A percentile compares a stretch with the other conserved stretches of the same genome.
Evolutionary conservation across 1,140 invertebrate species (phyloP).

Genomic region (Danaus plexippus): DNA sequence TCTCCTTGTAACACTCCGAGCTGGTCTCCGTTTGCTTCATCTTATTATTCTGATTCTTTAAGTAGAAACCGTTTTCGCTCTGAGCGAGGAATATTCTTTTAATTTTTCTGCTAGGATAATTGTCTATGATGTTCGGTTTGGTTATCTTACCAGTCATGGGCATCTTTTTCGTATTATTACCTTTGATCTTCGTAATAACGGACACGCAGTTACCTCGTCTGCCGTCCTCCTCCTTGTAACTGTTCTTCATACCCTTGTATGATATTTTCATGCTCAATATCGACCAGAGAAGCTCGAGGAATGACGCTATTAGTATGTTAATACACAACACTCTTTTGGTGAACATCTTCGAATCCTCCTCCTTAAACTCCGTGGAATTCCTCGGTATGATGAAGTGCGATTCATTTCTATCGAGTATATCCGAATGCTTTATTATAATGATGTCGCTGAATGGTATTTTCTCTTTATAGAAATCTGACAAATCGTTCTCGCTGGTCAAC

Average conservation of each 20-base stretch:
- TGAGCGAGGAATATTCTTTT: slow-evolving; percentile 70
- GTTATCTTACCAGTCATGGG: slow-evolving; percentile 62
- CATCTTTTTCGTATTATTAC: slow-evolving; percentile 59
- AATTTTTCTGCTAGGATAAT: slow-evolving; percentile 70
- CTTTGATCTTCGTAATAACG: slow-evolving; percentile 70
- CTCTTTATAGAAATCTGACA: slow-evolving; percentile 57
- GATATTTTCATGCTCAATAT: slow-evolving; percentile 73
- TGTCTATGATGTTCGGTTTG: slow-evolving; percentile 69
- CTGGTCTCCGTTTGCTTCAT: slow-evolving; percentile 61
- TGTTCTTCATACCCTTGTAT: slow-evolving; percentile 74
- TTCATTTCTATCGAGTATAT: slow-evolving; percentile 48
- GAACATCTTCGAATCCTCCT: slow-evolving; percentile 43
- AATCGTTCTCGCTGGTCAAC: slow-evolving; percentile 40
- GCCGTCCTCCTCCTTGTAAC: slow-evolving; percentile 72
- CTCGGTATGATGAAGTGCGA: slow-evolving; percentile 51
- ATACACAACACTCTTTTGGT: slow-evolving; percentile 67
- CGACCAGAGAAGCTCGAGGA: slow-evolving; percentile 75
- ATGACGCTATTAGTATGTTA: slow-evolving; percentile 74
- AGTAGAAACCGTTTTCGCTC: slow-evolving; percentile 64
- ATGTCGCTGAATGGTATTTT: slow-evolving; percentile 55
- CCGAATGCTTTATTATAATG: slow-evolving; percentile 47
- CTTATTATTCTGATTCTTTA: slow-evolving; percentile 66
- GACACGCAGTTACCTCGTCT: slow-evolving; percentile 62
- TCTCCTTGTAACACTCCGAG: slow-evolving; percentile 67
- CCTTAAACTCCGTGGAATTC: slow-evolving; percentile 29